These are phyloP conservation scores for Mixornis gularis DNA, from an alignment of 2,113 vertebrate species.

Conservation along the genomic window DNA sequence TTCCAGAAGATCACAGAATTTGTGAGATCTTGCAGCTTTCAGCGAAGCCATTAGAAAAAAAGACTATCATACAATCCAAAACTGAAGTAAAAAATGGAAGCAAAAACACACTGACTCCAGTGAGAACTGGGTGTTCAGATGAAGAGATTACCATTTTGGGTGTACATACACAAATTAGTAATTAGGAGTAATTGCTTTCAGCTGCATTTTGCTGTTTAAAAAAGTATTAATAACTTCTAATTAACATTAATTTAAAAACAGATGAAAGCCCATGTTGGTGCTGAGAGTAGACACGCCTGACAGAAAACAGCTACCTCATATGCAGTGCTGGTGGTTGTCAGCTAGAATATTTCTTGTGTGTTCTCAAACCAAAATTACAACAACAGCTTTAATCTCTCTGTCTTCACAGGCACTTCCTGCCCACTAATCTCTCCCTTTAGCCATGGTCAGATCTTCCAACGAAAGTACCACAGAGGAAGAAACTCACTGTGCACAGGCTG, in stretches of 20 bases:
- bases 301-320: slow-evolving; percentile 40
- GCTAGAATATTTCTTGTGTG: background rate
- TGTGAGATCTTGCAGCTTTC: background rate
- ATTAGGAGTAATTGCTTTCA: slow-evolving; percentile 55
- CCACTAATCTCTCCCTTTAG: background rate
- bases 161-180: slow-evolving; percentile 16
- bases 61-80: background rate
- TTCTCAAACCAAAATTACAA: slow-evolving; percentile 24
- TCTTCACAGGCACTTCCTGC: slow-evolving; percentile 26
- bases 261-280: slow-evolving; percentile 35
- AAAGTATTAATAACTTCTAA: slow-evolving; percentile 35
- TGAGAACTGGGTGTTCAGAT: slow-evolving; percentile 5
- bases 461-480: background rate
- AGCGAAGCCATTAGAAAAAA: background rate
- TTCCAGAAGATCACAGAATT: background rate
- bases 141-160: slow-evolving; percentile 18
- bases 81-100: background rate
- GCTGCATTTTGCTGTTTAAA: slow-evolving; percentile 23
- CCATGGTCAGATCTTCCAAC: background rate
- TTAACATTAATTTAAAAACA: slow-evolving; percentile 44
- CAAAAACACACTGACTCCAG: background rate
- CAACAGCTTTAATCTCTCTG: slow-evolving; percentile 16
- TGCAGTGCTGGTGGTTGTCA: background rate
- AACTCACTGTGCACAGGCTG: background rate
- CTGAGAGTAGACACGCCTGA: background rate